Base-by-base conservation (phyloP, 2,113 vertebrate genomes). In the Montifringilla adamsi region DNA sequence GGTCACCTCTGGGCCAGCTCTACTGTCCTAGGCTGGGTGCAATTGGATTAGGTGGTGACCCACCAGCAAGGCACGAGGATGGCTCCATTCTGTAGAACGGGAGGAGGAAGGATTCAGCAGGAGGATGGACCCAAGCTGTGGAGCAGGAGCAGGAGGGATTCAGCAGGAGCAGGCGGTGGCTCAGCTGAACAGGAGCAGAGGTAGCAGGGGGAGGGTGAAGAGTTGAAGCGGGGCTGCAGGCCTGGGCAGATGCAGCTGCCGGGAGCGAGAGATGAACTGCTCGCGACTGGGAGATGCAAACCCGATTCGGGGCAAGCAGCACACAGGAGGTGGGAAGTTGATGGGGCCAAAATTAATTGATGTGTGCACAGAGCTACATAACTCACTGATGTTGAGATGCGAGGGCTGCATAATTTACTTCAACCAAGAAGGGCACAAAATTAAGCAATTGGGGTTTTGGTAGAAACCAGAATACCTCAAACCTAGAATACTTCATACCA, bases 281-380 rank as follows among this genome's bases (percentile, higher is more conserved):
- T 96, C 3, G 7, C 33, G 56, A 95, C 96, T 75, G 92, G 83
- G 76, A 95, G 94, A 86, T 90, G 92, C 83, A 93, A 63, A 93
- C 68, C 52, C 37, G 47, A 94, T 92, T 81, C 72, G 83, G 91
- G 85, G 88, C 8, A 14, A 86, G 56, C 39, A 93, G 90, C 79
- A 75, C 90, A 64, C 64, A 60, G 85, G 64, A 90, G 88, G 83
- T 95, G 95, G 94, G 93, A 94, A 93, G 79, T 64, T 86, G 93
- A 96, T 75, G 94, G 88, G 83, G 92, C 88, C 93, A 96, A 86
- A 96, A 97, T 96, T 92, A 97, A 96, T 92, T 96, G 93, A 94
- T 94, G 90, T 89, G 88, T 81, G 50, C 0, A 1, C 68, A 81
- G 72, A 97, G 80, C 79, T 78, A 81, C 83, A 92, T 74, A 95